Base-by-base conservation (phyloP, 2,888 invertebrate species). In the Iphiclides podalirius region DNA sequence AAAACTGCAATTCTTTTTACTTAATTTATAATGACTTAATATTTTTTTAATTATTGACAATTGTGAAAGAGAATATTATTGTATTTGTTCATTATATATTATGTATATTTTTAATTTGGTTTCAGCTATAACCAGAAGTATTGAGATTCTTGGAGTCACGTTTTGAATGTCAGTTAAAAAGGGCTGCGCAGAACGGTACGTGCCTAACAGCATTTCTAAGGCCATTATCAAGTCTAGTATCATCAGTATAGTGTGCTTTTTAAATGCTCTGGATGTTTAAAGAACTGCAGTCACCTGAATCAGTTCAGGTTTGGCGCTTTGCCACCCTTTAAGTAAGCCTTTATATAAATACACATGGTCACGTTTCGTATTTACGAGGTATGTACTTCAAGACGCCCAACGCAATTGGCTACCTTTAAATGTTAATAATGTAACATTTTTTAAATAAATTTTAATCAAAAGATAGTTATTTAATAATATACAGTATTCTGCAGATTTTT, bases 181-280 rank as follows among this genome's bases (percentile, higher is more conserved):
- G 33, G 12, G 11, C 23, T 12, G 12, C 23, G 34, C 9, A 16
- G 40, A 43, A 44, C 40, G 13, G 34, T 39, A 41, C 39, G 52
- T 46, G 46, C 40, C 42, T 53, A 42, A 48, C 52, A 39, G 41
- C 56, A 57, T 52, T 45, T 52, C 58, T 54, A 53, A 59, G 53
- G 59, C 48, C 49, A 50, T 52, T 55, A 55, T 55, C 52, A 52
- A 42, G 43, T 53, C 45, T 52, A 47, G 46, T 49, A 56, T 58
- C 55, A 61, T 62, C 59, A 43, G 33, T 52, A 61, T 65, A 64
- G 64, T 64, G 61, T 63, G 65, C 61, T 63, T 64, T 73, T 77
- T 70, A 74, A 75, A 72, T 63, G 68, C 68, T 69, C 72, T 76
- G 66, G 72, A 67, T 70, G 66, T 66, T 64, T 66, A 65, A 66